Evolutionary conservation across 2,888 invertebrate genomes (phyloP).

Genomic region (Pardosa pseudoannulata): DNA sequence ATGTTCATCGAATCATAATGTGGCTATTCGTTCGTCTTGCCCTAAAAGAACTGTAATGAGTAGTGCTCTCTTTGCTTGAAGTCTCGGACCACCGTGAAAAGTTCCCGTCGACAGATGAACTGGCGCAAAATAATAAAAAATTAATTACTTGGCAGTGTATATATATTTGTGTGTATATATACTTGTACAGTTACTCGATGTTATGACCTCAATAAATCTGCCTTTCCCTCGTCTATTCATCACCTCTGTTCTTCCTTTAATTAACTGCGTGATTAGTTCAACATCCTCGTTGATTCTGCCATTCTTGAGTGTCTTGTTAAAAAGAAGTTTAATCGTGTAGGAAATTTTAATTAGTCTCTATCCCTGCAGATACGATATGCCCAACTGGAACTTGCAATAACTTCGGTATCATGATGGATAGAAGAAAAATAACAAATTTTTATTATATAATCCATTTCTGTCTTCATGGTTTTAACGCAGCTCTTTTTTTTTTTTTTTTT

Average conservation of each 20-base stretch:
- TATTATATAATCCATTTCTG: too few species aligned
- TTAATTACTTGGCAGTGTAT: neutral
- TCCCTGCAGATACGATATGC: too few species aligned
- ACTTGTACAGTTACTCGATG: neutral
- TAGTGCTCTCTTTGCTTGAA: neutral
- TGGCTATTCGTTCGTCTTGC: too few species aligned
- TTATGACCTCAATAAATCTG: slow-evolving; percentile 7
- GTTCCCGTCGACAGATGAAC: neutral
- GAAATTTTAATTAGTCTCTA: neutral
- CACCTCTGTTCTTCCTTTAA: neutral
- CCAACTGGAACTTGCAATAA: too few species aligned
- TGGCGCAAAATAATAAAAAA: neutral
- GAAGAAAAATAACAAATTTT: too few species aligned
- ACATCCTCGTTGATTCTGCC: neutral
- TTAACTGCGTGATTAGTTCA: neutral
- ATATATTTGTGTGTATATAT: too few species aligned
- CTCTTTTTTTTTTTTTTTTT: too few species aligned
- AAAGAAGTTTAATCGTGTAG: neutral
- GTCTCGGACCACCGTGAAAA: neutral
- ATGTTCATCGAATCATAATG: too few species aligned
- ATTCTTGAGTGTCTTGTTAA: neutral
- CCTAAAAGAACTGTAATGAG: neutral
- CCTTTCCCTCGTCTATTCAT: neutral
- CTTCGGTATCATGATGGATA: too few species aligned
- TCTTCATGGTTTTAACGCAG: too few species aligned